phyloP scores from a whole-genome alignment of 2,797 vertebrate species.

The Ceyx erithaca region DNA sequence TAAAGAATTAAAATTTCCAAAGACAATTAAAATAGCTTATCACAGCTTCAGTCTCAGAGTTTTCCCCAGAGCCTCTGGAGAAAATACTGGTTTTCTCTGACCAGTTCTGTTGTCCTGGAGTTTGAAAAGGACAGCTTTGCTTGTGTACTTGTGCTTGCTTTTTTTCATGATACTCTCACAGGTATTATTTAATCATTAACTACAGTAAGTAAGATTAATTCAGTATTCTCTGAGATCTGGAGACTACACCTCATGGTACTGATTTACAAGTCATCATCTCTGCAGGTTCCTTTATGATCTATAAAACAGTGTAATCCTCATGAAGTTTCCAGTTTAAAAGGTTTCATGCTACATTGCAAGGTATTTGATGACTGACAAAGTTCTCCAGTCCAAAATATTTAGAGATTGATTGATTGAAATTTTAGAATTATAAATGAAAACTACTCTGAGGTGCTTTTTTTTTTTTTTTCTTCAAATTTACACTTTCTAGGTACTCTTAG shows the following conservation, averaged over 20 bases:
- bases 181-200: neutral
- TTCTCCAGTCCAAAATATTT: neutral
- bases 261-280: neutral
- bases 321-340: neutral
- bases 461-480: neutral
- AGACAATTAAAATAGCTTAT: neutral
- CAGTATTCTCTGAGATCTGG: neutral
- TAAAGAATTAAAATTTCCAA: neutral
- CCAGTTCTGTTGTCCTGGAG: neutral
- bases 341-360: neutral
- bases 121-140: neutral
- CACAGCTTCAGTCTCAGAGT: neutral
- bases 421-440: neutral
- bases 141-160: too few relatives aligned
- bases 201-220: neutral
- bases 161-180: neutral
- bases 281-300: neutral
- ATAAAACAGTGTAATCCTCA: neutral
- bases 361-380: neutral
- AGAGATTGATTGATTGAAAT: neutral
- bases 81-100: neutral
- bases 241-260: neutral
- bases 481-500: neutral
- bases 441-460: neutral
- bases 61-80: neutral